Base-by-base conservation (phyloP, 2,888 invertebrate genomes). In the Leucania comma region DNA sequence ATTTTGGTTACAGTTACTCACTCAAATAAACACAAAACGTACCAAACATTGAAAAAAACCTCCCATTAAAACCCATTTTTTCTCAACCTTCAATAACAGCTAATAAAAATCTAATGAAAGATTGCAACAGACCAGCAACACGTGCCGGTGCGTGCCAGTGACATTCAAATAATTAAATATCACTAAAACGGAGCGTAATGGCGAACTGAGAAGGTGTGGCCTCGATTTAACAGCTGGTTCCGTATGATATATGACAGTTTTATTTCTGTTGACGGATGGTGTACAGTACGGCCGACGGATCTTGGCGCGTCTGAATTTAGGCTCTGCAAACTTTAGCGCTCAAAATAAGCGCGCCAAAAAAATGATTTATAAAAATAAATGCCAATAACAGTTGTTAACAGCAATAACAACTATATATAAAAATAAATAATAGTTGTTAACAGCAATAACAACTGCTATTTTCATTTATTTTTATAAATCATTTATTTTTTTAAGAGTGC, bases 151-250 rank as follows among this genome's bases (percentile, higher is more conserved):
- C 83, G 84, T 85, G 84, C 46, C 85, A 84, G 84, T 85, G 86
- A 81, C 86, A 85, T 72, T 80, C 66, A 70, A 78, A 81, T 85
- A 83, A 85, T 84, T 84, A 84, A 78, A 76, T 56, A 67, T 50
- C 35, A 57, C 85, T 68, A 73, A 76, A 80, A 75, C 50, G 81
- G 81, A 51, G 24, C 22, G 60, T 75, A 83, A 84, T 73, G 42
- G 56, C 9, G 54, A 1, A 22, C 58, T 9, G 63, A 53, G 72
- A 72, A 58, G 72, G 73, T 42, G 54, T 65, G 78, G 54, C 75
- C 84, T 78, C 78, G 64, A 74, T 72, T 72, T 64, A 62, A 73
- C 50, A 59, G 62, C 20, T 54, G 59, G 70, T 70, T 62, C 70
- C 77, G 54, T 69, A 46, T 58, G 20, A 38, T 64, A 38, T 64